A percentile compares a stretch with the other conserved stretches of the same genome.
Conservation (phyloP, 2,888 invertebrate genomes). For the Hybos culiciformis region DNA sequence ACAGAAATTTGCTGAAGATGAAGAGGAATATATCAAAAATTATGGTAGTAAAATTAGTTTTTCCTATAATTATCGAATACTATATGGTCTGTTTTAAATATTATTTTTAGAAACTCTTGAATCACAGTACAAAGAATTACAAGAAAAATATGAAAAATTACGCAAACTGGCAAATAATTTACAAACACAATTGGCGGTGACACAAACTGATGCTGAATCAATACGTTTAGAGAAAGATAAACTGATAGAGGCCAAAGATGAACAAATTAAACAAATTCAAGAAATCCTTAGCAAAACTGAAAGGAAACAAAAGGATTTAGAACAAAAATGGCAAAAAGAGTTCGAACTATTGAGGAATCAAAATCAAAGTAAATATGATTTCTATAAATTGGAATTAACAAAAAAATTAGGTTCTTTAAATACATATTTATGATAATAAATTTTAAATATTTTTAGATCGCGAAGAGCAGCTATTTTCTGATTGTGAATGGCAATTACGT, state of each 20-base stretch:
- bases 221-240: constrained; percentile 33
- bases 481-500: constrained; percentile 74
- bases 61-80: too few species aligned
- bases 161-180: constrained; percentile 32
- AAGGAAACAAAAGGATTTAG: constrained; percentile 42
- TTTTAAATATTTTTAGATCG: constrained; percentile 33
- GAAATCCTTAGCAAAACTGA: constrained; percentile 43
- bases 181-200: constrained; percentile 29
- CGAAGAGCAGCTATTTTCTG: constrained; percentile 59
- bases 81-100: not conserved
- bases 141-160: constrained; percentile 38
- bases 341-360: constrained; percentile 49
- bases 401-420: not conserved
- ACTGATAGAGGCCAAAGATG: constrained; percentile 38
- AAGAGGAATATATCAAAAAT: constrained; percentile 30
- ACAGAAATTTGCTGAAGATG: constrained; percentile 29
- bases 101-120: constrained; percentile 34
- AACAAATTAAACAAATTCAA: constrained; percentile 40
- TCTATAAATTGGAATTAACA: not conserved
- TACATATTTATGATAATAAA: not conserved
- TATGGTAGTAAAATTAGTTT: constrained; percentile 22
- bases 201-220: constrained; percentile 27
- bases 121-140: constrained; percentile 36
- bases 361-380: constrained; percentile 23
- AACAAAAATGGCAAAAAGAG: constrained; percentile 47